Base-by-base conservation (phyloP, 2,888 invertebrate species). In the Liposcelis brunnea region DNA sequence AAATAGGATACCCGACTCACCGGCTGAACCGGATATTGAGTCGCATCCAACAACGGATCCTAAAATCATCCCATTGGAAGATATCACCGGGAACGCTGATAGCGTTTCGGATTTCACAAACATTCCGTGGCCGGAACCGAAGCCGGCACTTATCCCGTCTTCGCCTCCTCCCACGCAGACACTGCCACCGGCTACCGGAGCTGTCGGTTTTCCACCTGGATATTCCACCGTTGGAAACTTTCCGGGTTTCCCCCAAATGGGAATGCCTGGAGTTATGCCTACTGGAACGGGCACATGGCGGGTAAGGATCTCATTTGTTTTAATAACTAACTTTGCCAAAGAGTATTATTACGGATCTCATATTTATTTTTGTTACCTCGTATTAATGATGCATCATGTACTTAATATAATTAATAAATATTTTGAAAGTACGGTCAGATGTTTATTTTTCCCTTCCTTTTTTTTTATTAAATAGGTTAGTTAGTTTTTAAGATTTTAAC, bases 1-100 rank as follows among this genome's bases (percentile, higher is more conserved):
- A 26, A 26, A 6, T 47, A 73, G 72, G 66, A 80, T 91, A 50
- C 91, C 93, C 0, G 91, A 91, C 58, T 77, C 81, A 19, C 72
- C 91, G 0, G 70, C 76, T 16, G 94, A 94, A 65, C 86, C 93
- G 2, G 90, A 93, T 54, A 68, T 77, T 46, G 89, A 90, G 64
- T 76, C 76, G 14, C 80, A 82, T 55, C 69, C 68, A 26, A 75
- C 77, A 51, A 70, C 74, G 2, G 90, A 90, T 58, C 82, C 87
- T 1, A 76, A 78, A 49, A 68, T 73, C 14, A 91, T 94, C 62
- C 93, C 94, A 1, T 64, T 90, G 45, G 90, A 91, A 51, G 94
- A 94, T 65, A 74, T 80, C 4, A 79, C 82, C 0, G 86, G 85
- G 6, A 80, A 80, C 59, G 80, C 81, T 49, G 85, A 85, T 55